phyloP scores from a whole-genome alignment of 2,113 vertebrate species.

The Microtus richardsoni region DNA sequence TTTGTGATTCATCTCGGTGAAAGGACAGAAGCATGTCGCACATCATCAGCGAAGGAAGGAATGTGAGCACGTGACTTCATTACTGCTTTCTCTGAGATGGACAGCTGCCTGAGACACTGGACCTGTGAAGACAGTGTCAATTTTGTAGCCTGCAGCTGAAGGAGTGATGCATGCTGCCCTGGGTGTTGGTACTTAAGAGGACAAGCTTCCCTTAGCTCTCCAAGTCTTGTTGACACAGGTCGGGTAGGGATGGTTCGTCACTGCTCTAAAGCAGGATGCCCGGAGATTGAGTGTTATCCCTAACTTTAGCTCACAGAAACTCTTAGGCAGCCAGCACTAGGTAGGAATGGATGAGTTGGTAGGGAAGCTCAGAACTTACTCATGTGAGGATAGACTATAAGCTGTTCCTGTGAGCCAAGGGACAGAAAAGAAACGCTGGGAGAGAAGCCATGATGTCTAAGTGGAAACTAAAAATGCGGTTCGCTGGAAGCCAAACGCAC shows the following conservation, averaged over 20 bases:
- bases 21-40: neutral
- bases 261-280: neutral
- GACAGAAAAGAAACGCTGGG: slow-evolving; percentile 42
- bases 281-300: neutral
- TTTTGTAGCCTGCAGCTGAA: neutral
- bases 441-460: neutral
- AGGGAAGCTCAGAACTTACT: neutral
- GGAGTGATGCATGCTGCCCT: neutral
- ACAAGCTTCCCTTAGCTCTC: neutral
- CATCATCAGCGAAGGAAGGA: neutral
- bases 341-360: neutral
- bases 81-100: neutral
- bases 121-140: neutral
- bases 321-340: neutral
- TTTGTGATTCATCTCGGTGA: neutral
- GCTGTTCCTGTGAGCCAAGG: slow-evolving; percentile 49
- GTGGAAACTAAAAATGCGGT: slow-evolving; percentile 18
- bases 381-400: neutral
- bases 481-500: slow-evolving; percentile 45
- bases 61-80: neutral
- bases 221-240: neutral
- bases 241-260: neutral
- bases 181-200: neutral
- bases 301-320: neutral
- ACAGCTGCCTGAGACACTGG: neutral